Percentiles rank a stretch among this genome's conserved stretches.
Evolutionary conservation across 1,140 invertebrate species (phyloP).

Genomic region (Eueides isabella): DNA sequence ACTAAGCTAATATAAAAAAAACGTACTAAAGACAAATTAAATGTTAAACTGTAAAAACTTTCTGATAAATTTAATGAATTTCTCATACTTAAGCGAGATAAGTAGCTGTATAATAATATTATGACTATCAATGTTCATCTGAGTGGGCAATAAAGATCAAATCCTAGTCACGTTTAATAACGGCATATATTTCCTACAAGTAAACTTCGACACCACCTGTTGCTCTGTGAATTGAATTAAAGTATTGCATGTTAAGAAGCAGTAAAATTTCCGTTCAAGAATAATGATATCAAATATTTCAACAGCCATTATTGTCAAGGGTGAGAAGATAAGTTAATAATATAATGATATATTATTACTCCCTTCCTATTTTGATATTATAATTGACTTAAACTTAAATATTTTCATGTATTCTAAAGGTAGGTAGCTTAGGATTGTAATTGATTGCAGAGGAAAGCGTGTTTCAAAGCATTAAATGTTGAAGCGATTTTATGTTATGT

Average conservation of each 20-base stretch:
- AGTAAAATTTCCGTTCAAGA: constrained; percentile 65
- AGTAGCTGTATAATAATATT: constrained; percentile 37
- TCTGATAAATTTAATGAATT: constrained; percentile 19
- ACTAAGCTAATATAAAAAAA: neutral
- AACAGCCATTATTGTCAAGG: constrained; percentile 79
- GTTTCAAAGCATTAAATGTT: constrained; percentile 53
- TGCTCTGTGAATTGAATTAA: constrained; percentile 72
- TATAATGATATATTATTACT: constrained; percentile 78
- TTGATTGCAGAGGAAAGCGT: constrained; percentile 35
- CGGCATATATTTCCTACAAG: constrained; percentile 51
- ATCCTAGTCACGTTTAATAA: constrained; percentile 69
- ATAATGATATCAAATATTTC: constrained; percentile 79
- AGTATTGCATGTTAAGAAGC: constrained; percentile 72
- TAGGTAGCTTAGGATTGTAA: constrained; percentile 40
- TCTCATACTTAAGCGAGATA: constrained; percentile 15
- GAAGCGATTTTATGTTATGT: constrained; percentile 63
- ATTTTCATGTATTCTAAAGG: constrained; percentile 29
- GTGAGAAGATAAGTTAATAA: constrained; percentile 81
- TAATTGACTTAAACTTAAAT: constrained; percentile 25
- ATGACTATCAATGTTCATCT: constrained; percentile 55
- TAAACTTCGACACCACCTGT: constrained; percentile 69
- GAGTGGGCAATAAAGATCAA: constrained; percentile 57
- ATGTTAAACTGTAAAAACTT: neutral
- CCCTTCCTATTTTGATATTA: constrained; percentile 53
- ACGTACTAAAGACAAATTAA: neutral